Base-by-base conservation (phyloP, 2,113 vertebrate species). In the Platysternon megacephalum region DNA sequence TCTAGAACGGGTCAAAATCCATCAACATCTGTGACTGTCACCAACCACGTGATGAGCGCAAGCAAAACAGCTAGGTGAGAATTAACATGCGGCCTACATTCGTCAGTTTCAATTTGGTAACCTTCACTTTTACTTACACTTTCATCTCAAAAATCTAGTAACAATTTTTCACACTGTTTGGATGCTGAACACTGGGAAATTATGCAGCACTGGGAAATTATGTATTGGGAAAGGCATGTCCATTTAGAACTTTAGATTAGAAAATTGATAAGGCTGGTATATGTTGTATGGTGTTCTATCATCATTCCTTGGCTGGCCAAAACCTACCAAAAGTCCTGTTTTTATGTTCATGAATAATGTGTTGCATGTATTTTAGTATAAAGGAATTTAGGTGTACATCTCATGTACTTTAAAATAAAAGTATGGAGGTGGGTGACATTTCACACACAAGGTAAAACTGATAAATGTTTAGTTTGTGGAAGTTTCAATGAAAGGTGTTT, bases 1-100 rank as follows among this genome's bases (percentile, higher is more conserved):
- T 97, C 95, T 95, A 87, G 89, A 97, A 56, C 19, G 79, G 96
- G 94, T 98, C 97, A 95, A 96, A 93, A 87, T 97, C 95, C 90
- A 93, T 98, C 96, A 96, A 35, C 7, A 51, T 97, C 96, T 88
- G 56, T 87, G 93, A 91, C 93, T 98, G 97, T 97, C 97, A 97
- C 82, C 85, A 58, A 79, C 90, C 96, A 80, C 8, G 74, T 96
- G 97, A 96, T 82, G 82, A 44, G 93, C 39, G 16, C 52, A 72
- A 97, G 93, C 92, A 94, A 94, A 95, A 81, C 42, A 86, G 53
- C 89, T 91, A 11, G 22, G 89, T 98, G 98, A 98, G 98, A 94
- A 94, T 97, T 95, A 55, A 83, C 65, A 95, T 90, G 95, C 95
- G 96, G 96, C 95, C 96, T 94, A 79, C 95, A 95, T 86, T 92